Percentiles rank a stretch among this genome's conserved stretches.
Conservation (phyloP, 2,113 vertebrate genomes). For the Recurvirostra avosetta region DNA sequence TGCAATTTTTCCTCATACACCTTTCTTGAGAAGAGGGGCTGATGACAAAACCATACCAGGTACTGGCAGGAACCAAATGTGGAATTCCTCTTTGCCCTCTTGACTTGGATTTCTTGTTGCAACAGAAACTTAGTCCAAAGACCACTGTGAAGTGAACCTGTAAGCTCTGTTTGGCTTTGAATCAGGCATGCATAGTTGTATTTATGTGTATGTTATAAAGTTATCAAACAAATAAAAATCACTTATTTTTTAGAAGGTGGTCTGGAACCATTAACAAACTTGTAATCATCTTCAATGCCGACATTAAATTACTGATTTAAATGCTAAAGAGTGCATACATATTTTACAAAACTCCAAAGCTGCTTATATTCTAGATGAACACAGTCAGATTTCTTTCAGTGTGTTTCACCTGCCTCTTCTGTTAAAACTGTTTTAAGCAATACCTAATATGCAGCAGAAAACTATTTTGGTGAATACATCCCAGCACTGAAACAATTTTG, state of each 20-base stretch:
- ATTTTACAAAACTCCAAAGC: background rate
- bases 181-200: background rate
- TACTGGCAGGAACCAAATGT: background rate
- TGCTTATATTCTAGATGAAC: background rate
- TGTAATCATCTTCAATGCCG: slow-evolving; percentile 9
- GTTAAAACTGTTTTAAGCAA: background rate
- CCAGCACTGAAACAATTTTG: background rate
- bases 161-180: background rate
- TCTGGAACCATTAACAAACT: slow-evolving; percentile 22
- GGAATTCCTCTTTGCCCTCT: background rate
- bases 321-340: background rate
- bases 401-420: background rate
- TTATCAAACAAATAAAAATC: slow-evolving; percentile 3
- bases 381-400: background rate
- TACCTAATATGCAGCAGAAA: slow-evolving; percentile 44
- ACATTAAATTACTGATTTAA: background rate
- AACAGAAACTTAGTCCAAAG: background rate
- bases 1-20: background rate
- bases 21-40: background rate
- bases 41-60: background rate
- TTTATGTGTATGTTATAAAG: background rate
- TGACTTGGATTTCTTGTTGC: background rate
- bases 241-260: background rate
- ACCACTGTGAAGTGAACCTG: background rate
- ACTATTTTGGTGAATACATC: slow-evolving; percentile 25